Percentiles rank a stretch among this genome's conserved stretches.
These are phyloP conservation scores for Hemicentrotus pulcherrimus DNA, from an alignment of 35 echinoderm and acorn worm species.

Conservation along the genomic window DNA sequence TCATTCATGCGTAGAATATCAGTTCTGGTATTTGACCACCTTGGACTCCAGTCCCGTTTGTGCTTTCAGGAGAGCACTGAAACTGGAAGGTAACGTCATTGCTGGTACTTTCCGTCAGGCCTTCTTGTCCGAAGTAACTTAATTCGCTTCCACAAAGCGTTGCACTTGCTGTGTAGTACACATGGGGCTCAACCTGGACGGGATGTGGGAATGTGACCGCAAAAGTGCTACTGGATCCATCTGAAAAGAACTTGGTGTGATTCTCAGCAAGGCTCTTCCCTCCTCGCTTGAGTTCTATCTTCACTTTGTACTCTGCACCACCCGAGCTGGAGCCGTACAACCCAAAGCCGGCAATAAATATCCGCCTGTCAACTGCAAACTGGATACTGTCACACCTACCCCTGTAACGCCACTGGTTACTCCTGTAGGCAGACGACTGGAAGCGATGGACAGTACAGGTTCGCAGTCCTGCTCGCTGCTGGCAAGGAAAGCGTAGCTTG, in stretches of 20 bases:
- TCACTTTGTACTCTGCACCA: conserved; percentile 78
- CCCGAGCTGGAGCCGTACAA: conserved; percentile 93
- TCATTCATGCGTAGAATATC: conserved; percentile 94
- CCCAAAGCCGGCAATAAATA: conserved; percentile 96
- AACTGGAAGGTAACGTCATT: conserved; percentile 90
- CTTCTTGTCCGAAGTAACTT: conserved; percentile 98
- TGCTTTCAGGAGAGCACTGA: conserved; percentile 97
- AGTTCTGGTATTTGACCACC: conserved; percentile 98
- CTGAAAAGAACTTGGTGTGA: conserved; percentile 94
- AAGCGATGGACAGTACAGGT: conserved; percentile 91
- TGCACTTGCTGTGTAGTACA: conserved; percentile 96
- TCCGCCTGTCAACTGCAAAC: conserved; percentile 95
- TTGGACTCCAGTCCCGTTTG: conserved; percentile 98
- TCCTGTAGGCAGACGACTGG: conserved; percentile 94
- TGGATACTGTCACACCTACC: conserved; percentile 98
- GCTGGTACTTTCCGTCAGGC: conserved; percentile 89
- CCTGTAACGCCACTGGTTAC: conserved; percentile 98
- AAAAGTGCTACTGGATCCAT: conserved; percentile 93
- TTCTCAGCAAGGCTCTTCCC: conserved; percentile 82
- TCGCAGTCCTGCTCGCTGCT: conserved; percentile 74
- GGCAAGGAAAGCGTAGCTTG: conserved; percentile 78
- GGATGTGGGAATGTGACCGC: conserved; percentile 92
- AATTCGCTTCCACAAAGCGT: conserved; percentile 88
- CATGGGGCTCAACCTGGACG: conserved; percentile 87
- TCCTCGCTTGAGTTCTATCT: conserved; percentile 86